These are phyloP conservation scores for Monoplex corrugatus DNA, from an alignment of 2,888 invertebrate genomes.

Conservation along the genomic window DNA sequence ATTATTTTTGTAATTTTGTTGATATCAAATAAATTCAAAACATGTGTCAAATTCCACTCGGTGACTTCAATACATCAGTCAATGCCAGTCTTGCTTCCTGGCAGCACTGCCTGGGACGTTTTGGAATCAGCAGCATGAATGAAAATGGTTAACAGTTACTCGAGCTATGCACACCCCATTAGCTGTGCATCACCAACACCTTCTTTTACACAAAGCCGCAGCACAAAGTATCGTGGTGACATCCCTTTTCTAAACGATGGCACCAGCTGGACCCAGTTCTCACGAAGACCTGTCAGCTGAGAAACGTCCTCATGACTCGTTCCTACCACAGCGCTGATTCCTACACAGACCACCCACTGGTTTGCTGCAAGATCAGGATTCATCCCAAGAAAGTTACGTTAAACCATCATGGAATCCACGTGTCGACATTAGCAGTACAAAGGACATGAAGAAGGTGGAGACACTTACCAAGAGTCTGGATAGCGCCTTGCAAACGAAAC, in stretches of 20 bases:
- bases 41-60: background rate
- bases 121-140: background rate
- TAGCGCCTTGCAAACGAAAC: background rate
- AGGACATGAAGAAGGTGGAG: background rate
- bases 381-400: slow-evolving; percentile 22
- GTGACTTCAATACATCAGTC: slow-evolving; percentile 38
- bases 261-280: slow-evolving; percentile 46
- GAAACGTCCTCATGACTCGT: slow-evolving; percentile 17
- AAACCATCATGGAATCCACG: background rate
- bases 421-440: background rate
- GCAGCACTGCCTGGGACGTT: too few relatives aligned
- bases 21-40: background rate
- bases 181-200: slow-evolving; percentile 35
- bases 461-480: slow-evolving; percentile 9
- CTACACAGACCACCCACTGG: slow-evolving; percentile 49
- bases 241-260: slow-evolving; percentile 45
- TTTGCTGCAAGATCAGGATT: slow-evolving; percentile 32
- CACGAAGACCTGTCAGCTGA: background rate
- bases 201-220: slow-evolving; percentile 27
- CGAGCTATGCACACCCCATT: slow-evolving; percentile 10
- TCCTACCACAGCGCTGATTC: slow-evolving; percentile 47
- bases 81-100: slow-evolving; percentile 29
- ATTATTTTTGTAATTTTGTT: too few relatives aligned
- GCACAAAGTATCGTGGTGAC: slow-evolving; percentile 41
- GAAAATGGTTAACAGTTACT: slow-evolving; percentile 42